Evolutionary conservation across 1,140 invertebrate genomes (phyloP).

Genomic region (Penaeus chinensis): DNA sequence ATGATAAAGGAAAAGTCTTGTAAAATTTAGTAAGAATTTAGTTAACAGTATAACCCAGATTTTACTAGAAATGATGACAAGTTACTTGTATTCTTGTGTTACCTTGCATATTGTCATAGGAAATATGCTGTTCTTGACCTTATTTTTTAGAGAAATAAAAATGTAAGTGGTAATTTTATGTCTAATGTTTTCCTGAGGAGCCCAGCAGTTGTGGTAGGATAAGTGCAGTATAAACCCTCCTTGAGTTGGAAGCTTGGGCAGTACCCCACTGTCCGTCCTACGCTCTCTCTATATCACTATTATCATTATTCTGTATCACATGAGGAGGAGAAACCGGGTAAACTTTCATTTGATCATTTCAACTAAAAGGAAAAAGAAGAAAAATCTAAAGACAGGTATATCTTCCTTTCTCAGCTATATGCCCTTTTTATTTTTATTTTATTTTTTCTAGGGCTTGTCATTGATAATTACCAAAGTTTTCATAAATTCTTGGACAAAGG

Average conservation of each 20-base stretch:
- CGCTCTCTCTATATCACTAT: slow-evolving; percentile 60
- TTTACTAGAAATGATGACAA: slow-evolving; percentile 32
- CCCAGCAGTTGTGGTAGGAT: slow-evolving; percentile 50
- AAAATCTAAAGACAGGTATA: background rate
- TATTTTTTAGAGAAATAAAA: slow-evolving; percentile 23
- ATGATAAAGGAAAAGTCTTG: background rate
- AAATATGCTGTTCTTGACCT: slow-evolving; percentile 32
- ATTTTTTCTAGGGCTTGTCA: no score
- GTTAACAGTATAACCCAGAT: slow-evolving; percentile 13
- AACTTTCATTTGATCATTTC: slow-evolving; percentile 14
- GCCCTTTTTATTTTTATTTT: no score
- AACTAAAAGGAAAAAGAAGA: background rate
- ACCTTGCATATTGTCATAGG: slow-evolving; percentile 27
- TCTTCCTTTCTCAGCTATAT: no score
- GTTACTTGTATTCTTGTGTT: slow-evolving; percentile 26
- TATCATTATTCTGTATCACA: slow-evolving; percentile 56
- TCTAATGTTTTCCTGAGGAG: slow-evolving; percentile 51
- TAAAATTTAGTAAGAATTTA: slow-evolving; percentile 1
- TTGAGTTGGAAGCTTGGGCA: slow-evolving; percentile 59
- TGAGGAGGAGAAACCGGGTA: slow-evolving; percentile 52
- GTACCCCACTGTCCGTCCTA: slow-evolving; percentile 58
- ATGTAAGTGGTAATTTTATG: slow-evolving; percentile 42
- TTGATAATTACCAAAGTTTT: no score
- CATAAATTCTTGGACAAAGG: no score
- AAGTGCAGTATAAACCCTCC: slow-evolving; percentile 60